Evolutionary conservation across 2,888 invertebrate genomes (phyloP), one percentile per base, ranked within the genome.

Genomic region (Chloroclysta siterata): DNA sequence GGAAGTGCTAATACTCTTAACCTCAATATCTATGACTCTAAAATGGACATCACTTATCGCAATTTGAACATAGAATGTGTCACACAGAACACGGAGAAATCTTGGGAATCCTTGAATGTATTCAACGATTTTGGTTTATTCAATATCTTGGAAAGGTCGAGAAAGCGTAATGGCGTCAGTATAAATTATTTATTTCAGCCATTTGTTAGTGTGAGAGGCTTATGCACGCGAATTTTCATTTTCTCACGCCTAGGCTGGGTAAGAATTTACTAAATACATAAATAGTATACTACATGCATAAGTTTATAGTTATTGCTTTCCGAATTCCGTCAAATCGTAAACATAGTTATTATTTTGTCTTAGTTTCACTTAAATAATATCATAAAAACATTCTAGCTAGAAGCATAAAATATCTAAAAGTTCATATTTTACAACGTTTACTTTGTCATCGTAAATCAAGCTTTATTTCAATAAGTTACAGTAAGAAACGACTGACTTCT

Each of bases 1-100:
- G 36, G 56, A 72, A 77, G 81, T 80, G 88, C 84, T 89, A 90
- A 91, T 84, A 87, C 68, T 69, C 72, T 75, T 81, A 87, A 85
- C 89, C 89, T 75, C 82, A 70, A 85, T 88, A 78, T 81, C 74
- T 76, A 79, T 74, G 68, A 60, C 57, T 73, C 72, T 52, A 54
- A 63, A 50, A 54, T 57, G 55, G 70, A 70, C 75, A 77, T 65
- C 76, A 73, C 75, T 82, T 78, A 77, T 62, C 75, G 70, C 65
- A 50, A 70, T 60, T 60, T 61, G 65, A 72, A 70, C 28, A 33
- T 28, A 0, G 28, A 48, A 50, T 51, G 39, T 59, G 50, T 51
- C 61, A 46, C 46, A 15, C 15, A 44, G 10, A 39, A 58, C 54
- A 29, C 39, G 39, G 11, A 17, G 22, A 46, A 51, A 46, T 29